A percentile compares a stretch with the other conserved stretches of the same genome.
Evolutionary conservation across 2,113 vertebrate genomes (phyloP).

Genomic region (Paedocypris sp.): DNA sequence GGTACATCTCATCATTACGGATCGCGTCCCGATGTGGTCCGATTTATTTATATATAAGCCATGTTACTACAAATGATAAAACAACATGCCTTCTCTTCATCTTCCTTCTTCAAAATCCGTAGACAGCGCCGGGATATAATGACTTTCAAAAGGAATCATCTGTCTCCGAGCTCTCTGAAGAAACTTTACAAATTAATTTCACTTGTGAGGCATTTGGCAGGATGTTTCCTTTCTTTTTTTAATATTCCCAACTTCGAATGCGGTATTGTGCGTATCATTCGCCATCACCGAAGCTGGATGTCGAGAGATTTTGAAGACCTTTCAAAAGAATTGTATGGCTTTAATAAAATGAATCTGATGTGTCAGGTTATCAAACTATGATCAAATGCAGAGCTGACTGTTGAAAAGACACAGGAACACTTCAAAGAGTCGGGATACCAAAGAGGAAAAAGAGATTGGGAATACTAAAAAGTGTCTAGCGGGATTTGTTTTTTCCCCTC

Average conservation of each 20-base stretch:
- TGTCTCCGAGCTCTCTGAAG: slow-evolving; percentile 38
- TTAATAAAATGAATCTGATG: slow-evolving; percentile 54
- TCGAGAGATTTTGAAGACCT: slow-evolving; percentile 37
- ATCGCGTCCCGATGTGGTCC: no score
- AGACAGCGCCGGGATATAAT: slow-evolving; percentile 36
- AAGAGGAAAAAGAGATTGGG: slow-evolving; percentile 20
- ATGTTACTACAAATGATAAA: slow-evolving; percentile 27
- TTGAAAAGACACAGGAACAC: slow-evolving; percentile 49
- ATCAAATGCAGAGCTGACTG: slow-evolving; percentile 58
- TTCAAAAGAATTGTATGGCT: slow-evolving; percentile 50
- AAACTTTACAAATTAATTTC: slow-evolving; percentile 48
- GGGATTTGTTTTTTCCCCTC: slow-evolving; percentile 26
- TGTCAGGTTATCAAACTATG: slow-evolving; percentile 56
- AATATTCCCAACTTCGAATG: slow-evolving; percentile 14
- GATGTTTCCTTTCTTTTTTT: slow-evolving; percentile 27
- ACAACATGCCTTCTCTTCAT: slow-evolving; percentile 37
- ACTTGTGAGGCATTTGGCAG: slow-evolving; percentile 36
- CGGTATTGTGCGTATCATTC: slow-evolving; percentile 36
- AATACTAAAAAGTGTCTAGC: not conserved
- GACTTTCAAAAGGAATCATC: slow-evolving; percentile 45
- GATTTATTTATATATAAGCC: no score
- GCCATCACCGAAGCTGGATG: slow-evolving; percentile 36
- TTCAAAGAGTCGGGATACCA: slow-evolving; percentile 54
- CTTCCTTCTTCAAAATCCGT: slow-evolving; percentile 45
- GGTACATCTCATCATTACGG: no score